Percentiles rank a stretch among this genome's conserved stretches.
phyloP scores from a whole-genome alignment of 2,888 invertebrate genomes.

The Dromius quadrimaculatus region DNA sequence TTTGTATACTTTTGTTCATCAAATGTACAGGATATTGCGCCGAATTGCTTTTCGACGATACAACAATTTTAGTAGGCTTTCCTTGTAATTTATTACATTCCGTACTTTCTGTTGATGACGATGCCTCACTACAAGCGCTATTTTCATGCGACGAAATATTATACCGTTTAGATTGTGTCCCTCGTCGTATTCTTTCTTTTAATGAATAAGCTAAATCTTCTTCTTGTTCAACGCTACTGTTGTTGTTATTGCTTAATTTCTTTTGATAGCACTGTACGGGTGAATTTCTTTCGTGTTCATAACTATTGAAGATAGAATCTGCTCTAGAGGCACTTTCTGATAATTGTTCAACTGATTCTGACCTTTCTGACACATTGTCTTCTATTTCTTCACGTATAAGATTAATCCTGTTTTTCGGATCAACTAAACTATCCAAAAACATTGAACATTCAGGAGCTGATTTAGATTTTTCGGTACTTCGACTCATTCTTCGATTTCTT shows the following conservation, averaged over 20 bases:
- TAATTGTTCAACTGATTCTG: slow-evolving; percentile 67
- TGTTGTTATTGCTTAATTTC: slow-evolving; percentile 67
- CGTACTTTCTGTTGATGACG: slow-evolving; percentile 70
- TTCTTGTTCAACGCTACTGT: slow-evolving; percentile 65
- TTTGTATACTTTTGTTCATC: slow-evolving; percentile 82
- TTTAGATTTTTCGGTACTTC: slow-evolving; percentile 48
- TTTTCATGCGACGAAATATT: slow-evolving; percentile 68
- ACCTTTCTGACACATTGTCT: slow-evolving; percentile 68
- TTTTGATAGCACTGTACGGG: slow-evolving; percentile 22
- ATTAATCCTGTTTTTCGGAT: slow-evolving; percentile 67
- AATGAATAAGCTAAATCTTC: slow-evolving; percentile 42
- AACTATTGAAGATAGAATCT: slow-evolving; percentile 61
- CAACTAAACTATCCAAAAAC: slow-evolving; percentile 66
- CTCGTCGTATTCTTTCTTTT: slow-evolving; percentile 54
- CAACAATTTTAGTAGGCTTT: slow-evolving; percentile 55
- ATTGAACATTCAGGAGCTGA: slow-evolving; percentile 55
- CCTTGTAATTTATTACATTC: slow-evolving; percentile 69
- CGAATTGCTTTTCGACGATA: slow-evolving; percentile 61
- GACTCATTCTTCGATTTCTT: slow-evolving; percentile 59
- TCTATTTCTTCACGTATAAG: slow-evolving; percentile 71
- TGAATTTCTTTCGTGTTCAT: slow-evolving; percentile 50
- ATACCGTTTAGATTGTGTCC: slow-evolving; percentile 58
- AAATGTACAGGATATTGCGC: slow-evolving; percentile 71
- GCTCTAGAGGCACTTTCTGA: slow-evolving; percentile 66
- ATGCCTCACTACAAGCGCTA: slow-evolving; percentile 66